Base-by-base conservation (phyloP, 2,888 invertebrate genomes). In the Clanis bilineata region DNA sequence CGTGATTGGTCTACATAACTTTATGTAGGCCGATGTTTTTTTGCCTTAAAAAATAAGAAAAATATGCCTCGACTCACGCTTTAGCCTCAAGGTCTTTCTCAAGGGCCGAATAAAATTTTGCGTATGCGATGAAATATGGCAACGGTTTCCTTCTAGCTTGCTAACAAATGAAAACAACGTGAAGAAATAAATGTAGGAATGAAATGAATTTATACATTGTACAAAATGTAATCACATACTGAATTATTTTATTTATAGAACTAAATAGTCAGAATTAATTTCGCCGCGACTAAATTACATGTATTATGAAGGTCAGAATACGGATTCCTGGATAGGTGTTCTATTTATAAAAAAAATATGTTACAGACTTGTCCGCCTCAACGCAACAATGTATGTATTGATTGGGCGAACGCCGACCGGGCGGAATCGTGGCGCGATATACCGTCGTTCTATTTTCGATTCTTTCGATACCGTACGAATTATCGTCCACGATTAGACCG, bases 321-420 rank as follows among this genome's bases (percentile, higher is more conserved):
- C 28, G 9, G 1, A 68, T 68, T 63, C 56, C 63, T 63, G 64
- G 64, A 68, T 64, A 63, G 58, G 62, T 65, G 62, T 62, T 67
- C 66, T 74, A 74, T 79, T 74, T 75, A 72, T 71, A 77, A 75
- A 72, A 74, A 67, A 70, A 72, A 70, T 64, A 64, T 68, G 65
- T 60, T 67, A 44, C 36, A 39, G 39, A 65, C 68, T 61, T 67
- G 69, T 67, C 77, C 75, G 76, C 76, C 73, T 74, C 68, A 59
- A 62, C 73, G 77, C 80, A 79, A 85, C 83, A 82, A 82, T 81
- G 84, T 81, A 77, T 72, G 51, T 85, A 85, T 86, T 72, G 85
- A 88, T 88, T 87, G 80, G 80, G 57, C 73, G 75, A 75, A 68
- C 73, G 74, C 65, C 60, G 61, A 63, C 70, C 71, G 73, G 73